Evolutionary conservation across 2,113 vertebrate species (phyloP).

Genomic region (Myrmophylax atrothorax): DNA sequence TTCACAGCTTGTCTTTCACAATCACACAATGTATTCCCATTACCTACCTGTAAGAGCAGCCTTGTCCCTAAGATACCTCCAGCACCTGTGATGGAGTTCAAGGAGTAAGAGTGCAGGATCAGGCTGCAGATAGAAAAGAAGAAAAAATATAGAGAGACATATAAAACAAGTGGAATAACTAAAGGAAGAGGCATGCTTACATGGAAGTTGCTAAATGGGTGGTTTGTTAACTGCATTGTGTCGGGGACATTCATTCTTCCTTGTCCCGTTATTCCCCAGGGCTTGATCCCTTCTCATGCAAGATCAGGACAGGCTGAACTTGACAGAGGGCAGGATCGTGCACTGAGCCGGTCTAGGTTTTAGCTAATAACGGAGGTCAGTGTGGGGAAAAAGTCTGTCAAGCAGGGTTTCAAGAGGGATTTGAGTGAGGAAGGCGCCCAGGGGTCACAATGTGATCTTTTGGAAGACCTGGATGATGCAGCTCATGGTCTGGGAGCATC

Average conservation of each 20-base stretch:
- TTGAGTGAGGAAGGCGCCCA: neutral
- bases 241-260: neutral
- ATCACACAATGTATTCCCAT: neutral
- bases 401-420: neutral
- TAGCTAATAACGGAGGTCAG: neutral
- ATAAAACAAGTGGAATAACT: neutral
- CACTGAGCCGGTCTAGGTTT: neutral
- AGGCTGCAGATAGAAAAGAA: neutral
- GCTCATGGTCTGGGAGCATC: neutral
- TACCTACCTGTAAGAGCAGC: neutral
- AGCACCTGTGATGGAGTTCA: fast-evolving
- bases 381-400: neutral
- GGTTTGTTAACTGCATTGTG: neutral
- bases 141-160: neutral
- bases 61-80: neutral
- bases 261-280: neutral
- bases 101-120: neutral
- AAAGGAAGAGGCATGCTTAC: neutral
- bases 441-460: neutral
- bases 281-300: neutral
- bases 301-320: neutral
- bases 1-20: neutral
- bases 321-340: neutral
- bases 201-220: neutral
- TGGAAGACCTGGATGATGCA: neutral